Conservation (phyloP, 2,888 invertebrate genomes). For the Frankliniella intonsa region DNA sequence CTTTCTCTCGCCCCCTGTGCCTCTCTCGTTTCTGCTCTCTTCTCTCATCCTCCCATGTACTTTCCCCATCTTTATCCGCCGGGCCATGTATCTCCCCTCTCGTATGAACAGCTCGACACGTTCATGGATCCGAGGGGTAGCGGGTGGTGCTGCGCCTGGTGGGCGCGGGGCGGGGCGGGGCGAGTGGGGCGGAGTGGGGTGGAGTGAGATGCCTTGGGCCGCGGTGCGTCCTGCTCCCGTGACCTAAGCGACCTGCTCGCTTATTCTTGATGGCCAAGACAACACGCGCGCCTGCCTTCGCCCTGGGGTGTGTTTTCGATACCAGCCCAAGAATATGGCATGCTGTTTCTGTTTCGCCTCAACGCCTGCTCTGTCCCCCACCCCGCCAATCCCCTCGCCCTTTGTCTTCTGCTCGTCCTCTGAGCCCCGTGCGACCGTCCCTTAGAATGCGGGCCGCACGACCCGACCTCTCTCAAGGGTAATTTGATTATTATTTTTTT, state of each 20-base stretch:
- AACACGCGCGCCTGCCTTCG: no score
- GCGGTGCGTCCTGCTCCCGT: background rate
- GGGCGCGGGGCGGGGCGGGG: no score
- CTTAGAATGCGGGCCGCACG: background rate
- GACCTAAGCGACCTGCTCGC: no score
- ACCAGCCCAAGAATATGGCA: background rate
- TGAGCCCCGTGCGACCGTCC: no score
- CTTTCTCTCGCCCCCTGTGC: background rate
- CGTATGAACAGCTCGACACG: background rate
- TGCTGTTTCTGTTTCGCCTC: background rate
- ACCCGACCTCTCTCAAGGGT: background rate
- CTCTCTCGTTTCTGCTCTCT: background rate
- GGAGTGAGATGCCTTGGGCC: no score
- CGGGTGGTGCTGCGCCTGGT: constrained; percentile 1
- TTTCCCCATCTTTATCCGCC: background rate
- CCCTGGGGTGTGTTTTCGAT: background rate
- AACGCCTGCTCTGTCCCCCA: no score
- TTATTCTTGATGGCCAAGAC: no score
- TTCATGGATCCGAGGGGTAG: no score
- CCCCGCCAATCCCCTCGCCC: no score
- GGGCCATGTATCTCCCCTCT: background rate
- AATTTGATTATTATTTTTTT: background rate
- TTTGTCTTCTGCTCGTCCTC: no score
- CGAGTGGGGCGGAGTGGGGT: background rate
- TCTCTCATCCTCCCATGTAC: no score